Evolutionary conservation across 2,797 vertebrate genomes (phyloP).

Genomic region (Cryptoblepharus egeriae): DNA sequence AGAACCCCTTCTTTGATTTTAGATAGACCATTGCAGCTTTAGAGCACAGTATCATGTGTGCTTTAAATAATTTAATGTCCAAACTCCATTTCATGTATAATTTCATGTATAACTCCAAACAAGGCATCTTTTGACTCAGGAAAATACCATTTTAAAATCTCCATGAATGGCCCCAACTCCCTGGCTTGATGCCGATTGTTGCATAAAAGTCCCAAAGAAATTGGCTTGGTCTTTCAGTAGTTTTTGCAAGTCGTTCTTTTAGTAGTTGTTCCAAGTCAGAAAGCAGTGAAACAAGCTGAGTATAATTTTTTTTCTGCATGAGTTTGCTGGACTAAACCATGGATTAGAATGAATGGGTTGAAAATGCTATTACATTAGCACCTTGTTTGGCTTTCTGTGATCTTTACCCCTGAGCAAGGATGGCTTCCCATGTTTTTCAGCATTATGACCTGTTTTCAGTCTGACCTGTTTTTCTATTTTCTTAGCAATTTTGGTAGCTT

Average conservation of each 20-base stretch:
- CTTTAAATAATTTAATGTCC: no score
- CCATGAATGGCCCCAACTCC: not conserved
- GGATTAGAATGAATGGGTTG: not conserved
- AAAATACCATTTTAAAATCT: not conserved
- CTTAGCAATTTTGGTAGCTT: not conserved
- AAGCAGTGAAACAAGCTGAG: constrained; percentile 33
- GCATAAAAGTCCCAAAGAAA: constrained; percentile 27
- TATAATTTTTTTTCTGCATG: not conserved
- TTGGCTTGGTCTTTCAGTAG: not conserved
- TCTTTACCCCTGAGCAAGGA: no score
- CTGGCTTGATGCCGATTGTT: constrained; percentile 14
- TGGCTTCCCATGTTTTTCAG: not conserved
- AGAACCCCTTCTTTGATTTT: not conserved
- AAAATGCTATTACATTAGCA: constrained; percentile 6
- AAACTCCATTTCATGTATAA: no score
- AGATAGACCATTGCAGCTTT: not conserved
- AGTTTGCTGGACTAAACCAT: no score
- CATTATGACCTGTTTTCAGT: no score
- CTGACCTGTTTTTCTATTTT: not conserved
- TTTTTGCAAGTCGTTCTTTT: constrained; percentile 1
- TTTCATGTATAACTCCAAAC: constrained; percentile 19
- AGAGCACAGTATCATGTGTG: no score
- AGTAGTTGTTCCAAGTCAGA: no score
- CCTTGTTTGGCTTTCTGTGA: not conserved
- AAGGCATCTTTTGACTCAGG: constrained; percentile 21